These are phyloP conservation scores for Chymomyza fuscimana DNA, from an alignment of 2,888 invertebrate species.

Conservation along the genomic window DNA sequence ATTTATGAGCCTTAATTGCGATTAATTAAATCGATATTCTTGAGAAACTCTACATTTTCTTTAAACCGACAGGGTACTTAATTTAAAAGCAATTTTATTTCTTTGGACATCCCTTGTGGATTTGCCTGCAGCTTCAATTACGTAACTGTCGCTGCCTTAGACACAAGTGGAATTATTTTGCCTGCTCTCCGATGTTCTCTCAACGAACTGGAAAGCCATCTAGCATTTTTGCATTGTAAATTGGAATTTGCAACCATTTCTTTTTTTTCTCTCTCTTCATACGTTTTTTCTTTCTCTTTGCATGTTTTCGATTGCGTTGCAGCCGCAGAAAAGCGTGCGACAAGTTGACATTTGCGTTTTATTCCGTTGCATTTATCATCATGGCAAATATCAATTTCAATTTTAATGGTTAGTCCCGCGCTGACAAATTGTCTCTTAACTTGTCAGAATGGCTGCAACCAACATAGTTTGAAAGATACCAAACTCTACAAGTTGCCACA, in stretches of 20 bases:
- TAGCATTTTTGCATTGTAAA: background rate
- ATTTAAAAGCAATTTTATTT: too few relatives aligned
- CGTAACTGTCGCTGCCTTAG: constrained; percentile 38
- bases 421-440: constrained; percentile 38
- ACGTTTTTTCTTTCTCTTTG: background rate
- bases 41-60: too few relatives aligned
- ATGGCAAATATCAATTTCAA: constrained; percentile 50
- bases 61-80: too few relatives aligned
- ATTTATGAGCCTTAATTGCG: too few relatives aligned
- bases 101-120: too few relatives aligned
- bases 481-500: constrained; percentile 7
- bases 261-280: background rate
- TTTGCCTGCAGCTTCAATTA: constrained; percentile 1
- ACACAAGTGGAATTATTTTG: constrained; percentile 33
- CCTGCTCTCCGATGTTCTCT: constrained; percentile 30
- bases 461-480: too few relatives aligned
- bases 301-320: background rate
- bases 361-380: background rate
- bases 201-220: too few relatives aligned
- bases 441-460: background rate
- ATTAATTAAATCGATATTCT: too few relatives aligned
- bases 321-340: background rate
- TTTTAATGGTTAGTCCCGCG: constrained; percentile 35
- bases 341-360: constrained; percentile 9
- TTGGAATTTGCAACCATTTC: constrained; percentile 20